Percentiles rank a stretch among this genome's conserved stretches.
These are phyloP conservation scores for Whitmania pigra DNA, from an alignment of 1,140 invertebrate species.

Conservation along the genomic window DNA sequence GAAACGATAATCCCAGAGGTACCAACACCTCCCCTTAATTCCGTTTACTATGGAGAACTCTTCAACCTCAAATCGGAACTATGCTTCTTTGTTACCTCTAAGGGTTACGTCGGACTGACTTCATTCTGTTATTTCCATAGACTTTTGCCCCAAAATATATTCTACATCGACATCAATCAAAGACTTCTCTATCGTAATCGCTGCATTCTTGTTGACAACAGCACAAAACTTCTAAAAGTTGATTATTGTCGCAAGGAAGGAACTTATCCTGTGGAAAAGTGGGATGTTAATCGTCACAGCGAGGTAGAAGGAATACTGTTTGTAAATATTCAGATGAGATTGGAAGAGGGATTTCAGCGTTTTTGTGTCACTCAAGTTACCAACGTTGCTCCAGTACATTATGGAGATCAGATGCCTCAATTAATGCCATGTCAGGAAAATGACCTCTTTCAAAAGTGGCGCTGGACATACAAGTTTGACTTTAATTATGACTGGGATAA, in stretches of 20 bases:
- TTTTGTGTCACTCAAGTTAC: conserved; percentile 22
- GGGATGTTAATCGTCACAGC: conserved; percentile 11
- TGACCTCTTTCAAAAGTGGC: conserved; percentile 21
- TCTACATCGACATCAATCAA: conserved; percentile 21
- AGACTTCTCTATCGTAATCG: conserved; percentile 19
- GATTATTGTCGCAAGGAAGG: not conserved
- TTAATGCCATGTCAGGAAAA: conserved; percentile 12
- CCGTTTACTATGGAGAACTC: conserved; percentile 24
- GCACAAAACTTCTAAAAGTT: not conserved
- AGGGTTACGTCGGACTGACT: conserved; percentile 23
- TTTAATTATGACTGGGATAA: conserved; percentile 22
- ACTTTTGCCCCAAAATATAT: conserved; percentile 21
- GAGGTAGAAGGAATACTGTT: conserved; percentile 16
- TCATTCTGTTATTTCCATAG: conserved; percentile 24
- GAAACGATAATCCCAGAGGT: conserved; percentile 23
- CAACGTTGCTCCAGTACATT: conserved; percentile 18
- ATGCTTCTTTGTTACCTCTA: conserved; percentile 20
- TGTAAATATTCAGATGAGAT: not conserved
- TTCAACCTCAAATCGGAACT: conserved; percentile 24
- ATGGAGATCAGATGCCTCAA: conserved; percentile 23
- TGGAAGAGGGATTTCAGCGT: not conserved
- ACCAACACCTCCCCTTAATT: conserved; percentile 22
- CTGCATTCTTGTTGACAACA: conserved; percentile 9
- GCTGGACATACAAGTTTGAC: conserved; percentile 21
- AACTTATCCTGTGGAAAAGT: conserved; percentile 10